phyloP scores from a whole-genome alignment of 2,113 vertebrate genomes.

The Genyomyrus donnyi region DNA sequence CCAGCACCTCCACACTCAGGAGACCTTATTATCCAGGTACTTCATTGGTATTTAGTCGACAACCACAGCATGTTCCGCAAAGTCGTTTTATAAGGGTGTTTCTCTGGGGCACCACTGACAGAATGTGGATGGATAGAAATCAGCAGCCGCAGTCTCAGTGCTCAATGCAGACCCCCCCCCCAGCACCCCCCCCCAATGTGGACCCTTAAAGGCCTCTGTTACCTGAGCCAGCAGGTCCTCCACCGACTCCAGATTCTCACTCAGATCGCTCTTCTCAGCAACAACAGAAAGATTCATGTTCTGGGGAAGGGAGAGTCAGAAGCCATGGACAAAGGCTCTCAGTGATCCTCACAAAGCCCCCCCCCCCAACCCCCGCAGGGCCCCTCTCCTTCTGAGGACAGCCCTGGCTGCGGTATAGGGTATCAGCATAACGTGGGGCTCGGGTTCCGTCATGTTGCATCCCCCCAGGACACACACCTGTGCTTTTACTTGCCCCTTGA shows the following conservation, averaged over 20 bases:
- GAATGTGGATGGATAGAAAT: not conserved
- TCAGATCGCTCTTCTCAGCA: not conserved
- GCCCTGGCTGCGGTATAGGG: not conserved
- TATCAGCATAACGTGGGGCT: not conserved
- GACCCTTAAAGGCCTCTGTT: not conserved
- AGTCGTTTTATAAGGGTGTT: not conserved
- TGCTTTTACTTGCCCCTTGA: not conserved
- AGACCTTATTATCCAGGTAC: not conserved
- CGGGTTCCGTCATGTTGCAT: not conserved
- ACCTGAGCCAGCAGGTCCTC: constrained; percentile 20
- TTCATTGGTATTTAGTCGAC: not conserved
- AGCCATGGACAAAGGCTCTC: not conserved
- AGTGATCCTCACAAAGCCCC: not conserved
- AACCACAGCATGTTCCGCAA: not conserved
- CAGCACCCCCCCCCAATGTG: not conserved
- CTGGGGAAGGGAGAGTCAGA: constrained; percentile 5
- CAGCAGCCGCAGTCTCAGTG: not conserved
- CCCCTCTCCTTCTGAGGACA: not conserved
- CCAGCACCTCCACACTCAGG: not conserved
- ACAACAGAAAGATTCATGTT: constrained; percentile 20
- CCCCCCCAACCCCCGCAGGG: not conserved
- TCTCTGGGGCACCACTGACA: not conserved
- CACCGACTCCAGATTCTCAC: constrained; percentile 1
- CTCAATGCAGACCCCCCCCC: not conserved
- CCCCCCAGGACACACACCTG: not conserved